These are phyloP conservation scores for Paramormyrops hopkinsi DNA, from an alignment of 2,797 vertebrate species.

Conservation along the genomic window DNA sequence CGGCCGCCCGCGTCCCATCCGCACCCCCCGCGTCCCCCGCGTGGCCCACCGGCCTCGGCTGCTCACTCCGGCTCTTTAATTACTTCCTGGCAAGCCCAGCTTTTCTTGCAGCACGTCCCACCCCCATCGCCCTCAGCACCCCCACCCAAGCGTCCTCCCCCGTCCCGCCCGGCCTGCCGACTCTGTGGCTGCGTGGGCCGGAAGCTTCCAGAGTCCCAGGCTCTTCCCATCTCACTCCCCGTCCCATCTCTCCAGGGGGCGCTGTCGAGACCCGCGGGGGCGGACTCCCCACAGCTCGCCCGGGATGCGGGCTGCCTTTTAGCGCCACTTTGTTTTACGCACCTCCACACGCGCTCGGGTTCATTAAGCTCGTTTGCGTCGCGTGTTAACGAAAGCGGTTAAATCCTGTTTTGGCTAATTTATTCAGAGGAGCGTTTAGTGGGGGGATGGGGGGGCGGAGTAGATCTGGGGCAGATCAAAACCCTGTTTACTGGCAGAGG, in stretches of 20 bases:
- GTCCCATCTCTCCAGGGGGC: background rate
- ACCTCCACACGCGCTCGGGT: background rate
- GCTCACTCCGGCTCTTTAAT: constrained; percentile 35
- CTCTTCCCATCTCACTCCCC: background rate
- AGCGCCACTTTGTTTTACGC: background rate
- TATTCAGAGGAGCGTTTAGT: background rate
- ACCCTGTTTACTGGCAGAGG: background rate
- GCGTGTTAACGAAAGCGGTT: background rate
- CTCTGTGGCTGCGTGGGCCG: constrained; percentile 36
- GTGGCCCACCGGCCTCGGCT: constrained; percentile 27
- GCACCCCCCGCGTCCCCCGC: background rate
- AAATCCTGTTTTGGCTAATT: background rate
- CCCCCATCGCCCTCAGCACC: background rate
- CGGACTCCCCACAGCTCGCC: background rate
- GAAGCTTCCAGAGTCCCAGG: constrained; percentile 16
- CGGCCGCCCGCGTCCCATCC: too few species aligned
- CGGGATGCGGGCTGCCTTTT: background rate
- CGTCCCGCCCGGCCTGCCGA: background rate
- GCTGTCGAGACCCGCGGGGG: background rate
- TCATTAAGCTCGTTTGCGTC: background rate
- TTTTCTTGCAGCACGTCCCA: constrained; percentile 27
- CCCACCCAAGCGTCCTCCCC: background rate
- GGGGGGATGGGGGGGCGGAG: background rate
- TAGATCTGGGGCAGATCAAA: background rate
- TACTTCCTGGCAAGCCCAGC: constrained; percentile 33